These are phyloP conservation scores for Campoplex nolae DNA, from an alignment of 2,888 invertebrate species.

Conservation along the genomic window DNA sequence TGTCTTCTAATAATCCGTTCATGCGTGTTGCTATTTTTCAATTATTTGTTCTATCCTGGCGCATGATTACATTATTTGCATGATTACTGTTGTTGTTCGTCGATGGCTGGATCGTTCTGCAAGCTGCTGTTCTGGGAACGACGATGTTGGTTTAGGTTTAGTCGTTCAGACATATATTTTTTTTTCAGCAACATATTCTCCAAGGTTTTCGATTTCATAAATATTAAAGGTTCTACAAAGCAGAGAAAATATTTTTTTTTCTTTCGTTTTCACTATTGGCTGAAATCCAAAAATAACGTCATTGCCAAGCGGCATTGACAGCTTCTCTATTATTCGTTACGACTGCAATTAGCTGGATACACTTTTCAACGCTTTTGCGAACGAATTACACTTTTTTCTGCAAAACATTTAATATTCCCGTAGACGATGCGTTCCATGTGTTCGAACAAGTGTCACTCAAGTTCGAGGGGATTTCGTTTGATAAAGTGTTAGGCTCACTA, in stretches of 20 bases:
- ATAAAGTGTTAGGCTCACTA: not conserved
- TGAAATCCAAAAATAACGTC: not conserved
- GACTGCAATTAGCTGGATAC: not conserved
- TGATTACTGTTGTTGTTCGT: conserved; percentile 1
- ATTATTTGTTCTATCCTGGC: conserved; percentile 39
- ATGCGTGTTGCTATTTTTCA: conserved; percentile 75
- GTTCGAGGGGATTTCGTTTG: not conserved
- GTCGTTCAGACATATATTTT: not conserved
- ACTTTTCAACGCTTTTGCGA: not conserved
- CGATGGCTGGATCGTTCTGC: conserved; percentile 7
- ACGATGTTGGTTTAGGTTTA: not conserved
- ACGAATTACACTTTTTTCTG: not conserved
- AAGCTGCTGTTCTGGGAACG: not conserved
- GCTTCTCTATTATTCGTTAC: conserved; percentile 6
- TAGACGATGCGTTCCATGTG: not conserved
- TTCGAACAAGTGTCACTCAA: not conserved
- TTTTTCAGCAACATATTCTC: not conserved
- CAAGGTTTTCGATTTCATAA: not conserved
- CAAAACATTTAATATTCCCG: not conserved
- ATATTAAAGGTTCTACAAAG: not conserved
- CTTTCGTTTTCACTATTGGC: not conserved
- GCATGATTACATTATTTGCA: conserved; percentile 20
- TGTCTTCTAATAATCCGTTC: conserved; percentile 78
- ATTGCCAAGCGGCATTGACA: conserved; percentile 14
- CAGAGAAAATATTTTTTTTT: not conserved